These are phyloP conservation scores for Ellobius talpinus DNA, from an alignment of 2,113 vertebrate genomes.

Conservation along the genomic window DNA sequence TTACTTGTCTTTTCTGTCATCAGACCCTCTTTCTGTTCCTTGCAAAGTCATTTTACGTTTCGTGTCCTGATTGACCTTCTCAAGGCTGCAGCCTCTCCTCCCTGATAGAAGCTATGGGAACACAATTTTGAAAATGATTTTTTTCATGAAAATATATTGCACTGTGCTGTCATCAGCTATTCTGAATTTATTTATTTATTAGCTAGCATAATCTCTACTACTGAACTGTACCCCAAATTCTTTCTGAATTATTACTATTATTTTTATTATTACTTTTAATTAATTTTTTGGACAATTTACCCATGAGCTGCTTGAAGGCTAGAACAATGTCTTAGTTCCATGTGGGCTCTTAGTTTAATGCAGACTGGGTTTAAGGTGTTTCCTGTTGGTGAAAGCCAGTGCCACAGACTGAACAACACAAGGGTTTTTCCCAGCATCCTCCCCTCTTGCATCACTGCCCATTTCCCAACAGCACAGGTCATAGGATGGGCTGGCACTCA, in stretches of 20 bases:
- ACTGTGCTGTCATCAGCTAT: background rate
- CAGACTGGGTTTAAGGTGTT: background rate
- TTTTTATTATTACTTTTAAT: background rate
- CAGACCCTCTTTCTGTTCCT: background rate
- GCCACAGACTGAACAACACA: background rate
- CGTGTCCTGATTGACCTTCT: background rate
- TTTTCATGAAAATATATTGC: background rate
- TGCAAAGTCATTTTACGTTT: background rate
- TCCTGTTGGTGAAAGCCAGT: background rate
- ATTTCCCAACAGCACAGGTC: background rate
- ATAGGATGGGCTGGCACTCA: background rate
- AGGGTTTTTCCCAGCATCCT: background rate
- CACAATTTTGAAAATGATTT: background rate
- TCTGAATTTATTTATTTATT: background rate
- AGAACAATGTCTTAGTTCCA: background rate
- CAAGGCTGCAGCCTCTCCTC: background rate
- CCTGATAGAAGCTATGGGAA: background rate
- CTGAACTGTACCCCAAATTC: too few relatives aligned
- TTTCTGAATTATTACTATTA: background rate
- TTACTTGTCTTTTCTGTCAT: background rate
- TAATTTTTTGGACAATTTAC: background rate
- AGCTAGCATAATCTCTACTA: background rate
- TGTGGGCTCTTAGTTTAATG: background rate
- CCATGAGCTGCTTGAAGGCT: background rate
- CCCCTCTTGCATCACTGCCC: accelerated